phyloP scores from a whole-genome alignment of 92 coral and sea anemone genomes.

The Actinernus sp. region DNA sequence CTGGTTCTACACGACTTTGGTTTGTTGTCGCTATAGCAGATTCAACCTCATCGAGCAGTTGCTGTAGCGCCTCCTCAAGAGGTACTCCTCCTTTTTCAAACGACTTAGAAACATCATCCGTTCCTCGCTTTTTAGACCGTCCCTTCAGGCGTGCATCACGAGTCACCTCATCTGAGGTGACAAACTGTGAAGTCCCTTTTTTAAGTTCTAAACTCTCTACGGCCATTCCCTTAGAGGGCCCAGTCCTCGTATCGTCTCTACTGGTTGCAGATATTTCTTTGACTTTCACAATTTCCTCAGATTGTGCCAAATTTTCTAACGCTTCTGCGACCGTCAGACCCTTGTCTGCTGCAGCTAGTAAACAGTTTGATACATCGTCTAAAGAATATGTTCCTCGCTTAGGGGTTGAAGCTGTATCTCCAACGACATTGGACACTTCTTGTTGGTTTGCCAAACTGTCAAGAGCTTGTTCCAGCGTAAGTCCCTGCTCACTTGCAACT shows the following conservation, averaged over 20 bases:
- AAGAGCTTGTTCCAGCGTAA: slow-evolving; percentile 79
- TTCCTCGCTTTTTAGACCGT: slow-evolving; percentile 31
- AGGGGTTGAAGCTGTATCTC: background rate
- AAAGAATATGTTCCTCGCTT: slow-evolving; percentile 80
- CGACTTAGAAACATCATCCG: slow-evolving; percentile 59
- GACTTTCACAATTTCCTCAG: too few species aligned
- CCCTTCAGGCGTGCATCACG: slow-evolving; percentile 1
- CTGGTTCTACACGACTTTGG: slow-evolving; percentile 12
- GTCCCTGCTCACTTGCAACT: slow-evolving; percentile 80
- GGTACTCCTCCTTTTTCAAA: slow-evolving; percentile 67
- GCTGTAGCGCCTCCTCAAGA: slow-evolving; percentile 73
- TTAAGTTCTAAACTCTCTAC: background rate
- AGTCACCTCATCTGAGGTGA: too few species aligned
- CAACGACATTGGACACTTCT: slow-evolving; percentile 13
- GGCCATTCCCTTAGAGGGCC: too few species aligned
- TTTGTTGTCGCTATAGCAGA: slow-evolving; percentile 15
- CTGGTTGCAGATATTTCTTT: too few species aligned
- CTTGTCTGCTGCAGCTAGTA: slow-evolving; percentile 44
- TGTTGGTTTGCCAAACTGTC: slow-evolving; percentile 63
- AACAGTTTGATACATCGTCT: slow-evolving; percentile 61
- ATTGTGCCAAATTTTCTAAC: slow-evolving; percentile 50
- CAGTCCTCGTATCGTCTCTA: too few species aligned
- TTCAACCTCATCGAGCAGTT: slow-evolving; percentile 57
- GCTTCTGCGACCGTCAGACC: slow-evolving; percentile 62
- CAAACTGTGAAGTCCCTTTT: background rate